These are phyloP conservation scores for Hemithea aestivaria DNA, from an alignment of 2,888 invertebrate species.

Conservation along the genomic window DNA sequence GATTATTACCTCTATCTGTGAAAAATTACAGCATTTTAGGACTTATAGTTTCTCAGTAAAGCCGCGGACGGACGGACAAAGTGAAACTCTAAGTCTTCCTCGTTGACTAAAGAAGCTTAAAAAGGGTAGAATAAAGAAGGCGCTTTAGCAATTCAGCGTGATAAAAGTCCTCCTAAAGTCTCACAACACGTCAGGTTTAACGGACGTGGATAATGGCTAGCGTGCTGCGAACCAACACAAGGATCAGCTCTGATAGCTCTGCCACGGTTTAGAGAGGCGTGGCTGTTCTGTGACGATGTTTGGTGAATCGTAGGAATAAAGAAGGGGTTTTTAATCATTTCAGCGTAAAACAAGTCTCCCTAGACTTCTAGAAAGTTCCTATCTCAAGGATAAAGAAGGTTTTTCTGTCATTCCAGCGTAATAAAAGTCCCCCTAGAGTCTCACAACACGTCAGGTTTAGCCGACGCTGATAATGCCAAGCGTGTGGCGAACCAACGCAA, in stretches of 20 bases:
- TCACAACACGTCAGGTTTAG: conserved; percentile 66
- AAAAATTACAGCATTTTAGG: too few relatives aligned
- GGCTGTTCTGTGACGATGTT: conserved; percentile 83
- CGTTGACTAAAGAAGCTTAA: too few relatives aligned
- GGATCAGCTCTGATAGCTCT: conserved; percentile 66
- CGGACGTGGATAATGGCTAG: conserved; percentile 62
- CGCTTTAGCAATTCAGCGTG: conserved; percentile 45
- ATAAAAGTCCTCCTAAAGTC: conserved; percentile 63
- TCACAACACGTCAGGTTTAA: conserved; percentile 66
- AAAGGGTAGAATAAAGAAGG: too few relatives aligned
- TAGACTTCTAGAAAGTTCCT: too few relatives aligned
- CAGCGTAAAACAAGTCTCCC: too few relatives aligned
- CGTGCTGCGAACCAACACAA: conserved; percentile 56
- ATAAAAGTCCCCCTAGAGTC: conserved; percentile 44
- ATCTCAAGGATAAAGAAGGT: too few relatives aligned
- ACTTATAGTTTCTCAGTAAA: too few relatives aligned
- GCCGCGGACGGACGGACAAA: too few relatives aligned
- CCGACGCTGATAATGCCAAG: conserved; percentile 62
- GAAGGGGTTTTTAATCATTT: too few relatives aligned
- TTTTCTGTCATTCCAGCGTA: too few relatives aligned
- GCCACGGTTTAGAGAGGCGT: conserved; percentile 84
- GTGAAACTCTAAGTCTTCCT: too few relatives aligned
- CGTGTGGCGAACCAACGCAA: conserved; percentile 56
- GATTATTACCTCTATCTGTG: too few relatives aligned
- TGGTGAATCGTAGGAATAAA: conserved; percentile 90